Evolutionary conservation across 2,888 invertebrate genomes (phyloP), one percentile per base, ranked within the genome.

Genomic region (Caenorhabditis sp.): DNA sequence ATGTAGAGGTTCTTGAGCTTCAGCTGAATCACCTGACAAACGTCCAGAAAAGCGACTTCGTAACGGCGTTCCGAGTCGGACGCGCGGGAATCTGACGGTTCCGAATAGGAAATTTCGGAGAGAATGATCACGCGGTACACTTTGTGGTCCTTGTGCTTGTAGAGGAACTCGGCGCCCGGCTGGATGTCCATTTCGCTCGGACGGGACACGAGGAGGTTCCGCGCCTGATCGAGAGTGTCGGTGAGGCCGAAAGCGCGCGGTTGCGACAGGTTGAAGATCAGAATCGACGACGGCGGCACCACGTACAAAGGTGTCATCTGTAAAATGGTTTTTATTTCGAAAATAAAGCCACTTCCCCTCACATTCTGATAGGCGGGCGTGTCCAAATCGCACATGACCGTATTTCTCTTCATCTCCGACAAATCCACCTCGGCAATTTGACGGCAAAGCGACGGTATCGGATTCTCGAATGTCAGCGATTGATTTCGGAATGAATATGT

Each of bases 21-120:
- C 32, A 50, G 17, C 6, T 6, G 30, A 3, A 30, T 30, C 17
- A 50, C 15, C 17, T 50, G 50, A 17, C 50, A 50, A 3, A 50
- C 50, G n/a, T 50, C 50, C 15, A 50, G 50, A 9, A 50, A 50
- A 15, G 32, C 50, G 8, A 32, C 50, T 32, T 50, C 50, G 17
- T 50, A 50, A 8, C 20, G 15, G 32, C 50, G 50, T 17, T 50
- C 30, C 13, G 9, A 15, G 9, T 50, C 50, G 8, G 15, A 9
- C 15, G 7, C 7, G 5, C 1, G n/a, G 17, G 26, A 2, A 5
- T 50, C 17, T 3, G 8, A 17, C 45, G 22, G 8, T 6, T 22
- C 20, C 8, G 20, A 9, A n/a, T n/a, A n/a, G n/a, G n/a, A n/a
- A 9, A 32, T n/a, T 26, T 26, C 27, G 1, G 9, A 1, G n/a